Evolutionary conservation across 2,888 invertebrate species (phyloP), one percentile per base, ranked within the genome.

Genomic region (Apodemia mormo): DNA sequence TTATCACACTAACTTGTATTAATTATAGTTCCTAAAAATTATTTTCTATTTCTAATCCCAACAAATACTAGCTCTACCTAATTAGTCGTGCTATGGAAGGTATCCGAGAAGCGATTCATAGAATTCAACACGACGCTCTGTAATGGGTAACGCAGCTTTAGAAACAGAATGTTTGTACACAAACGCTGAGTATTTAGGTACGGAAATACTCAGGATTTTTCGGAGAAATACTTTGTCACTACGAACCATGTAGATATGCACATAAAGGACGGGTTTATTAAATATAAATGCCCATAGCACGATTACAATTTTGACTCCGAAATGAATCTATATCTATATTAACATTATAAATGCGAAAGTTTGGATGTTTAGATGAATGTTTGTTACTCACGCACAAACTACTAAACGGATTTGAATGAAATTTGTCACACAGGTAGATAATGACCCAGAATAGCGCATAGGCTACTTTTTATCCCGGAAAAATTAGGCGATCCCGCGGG

Each of bases 151-250:
- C 30, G 12, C 30, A 33, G 30, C 33, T 61, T 61, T 33, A 33
- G 61, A 61, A 61, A 14, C 61, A 12, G 61, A 58, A 58, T 61
- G 61, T 61, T 61, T 33, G 61, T 61, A 61, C 33, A 61, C 61
- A 61, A 30, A 61, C 61, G 33, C 14, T 2, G 61, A 61, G 61
- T 33, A 61, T 61, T 61, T 61, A 61, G 61, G 61, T 61, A 30
- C 61, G 61, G 61, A 61, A 61, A 61, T 14, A 33, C 61, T 37
- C 37, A 33, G 14, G 33, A 61, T 61, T 61, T 61, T 61, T 61
- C 61, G 14, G 10, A 61, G 61, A 61, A 61, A 61, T 33, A 61
- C 14, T 61, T 33, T 33, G 33, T 61, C 6, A 33, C 12, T 61
- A 14, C 30, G 14, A 61, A 61, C 12, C 61, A 14, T 61, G 6